phyloP scores from a whole-genome alignment of 2,797 vertebrate genomes.

The Myiothlypis coronata region DNA sequence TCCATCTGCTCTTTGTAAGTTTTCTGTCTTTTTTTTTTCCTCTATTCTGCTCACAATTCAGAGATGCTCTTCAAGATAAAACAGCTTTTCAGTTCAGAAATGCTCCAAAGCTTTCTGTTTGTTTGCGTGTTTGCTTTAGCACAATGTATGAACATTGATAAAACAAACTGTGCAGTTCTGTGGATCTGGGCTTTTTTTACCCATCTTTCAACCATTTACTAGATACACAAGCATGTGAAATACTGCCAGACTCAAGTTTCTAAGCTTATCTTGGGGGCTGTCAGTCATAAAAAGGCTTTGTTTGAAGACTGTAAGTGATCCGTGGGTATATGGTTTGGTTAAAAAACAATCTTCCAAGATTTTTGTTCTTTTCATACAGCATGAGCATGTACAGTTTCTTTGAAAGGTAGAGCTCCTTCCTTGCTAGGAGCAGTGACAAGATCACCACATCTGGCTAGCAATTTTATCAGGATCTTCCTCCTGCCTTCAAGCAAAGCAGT shows the following conservation, averaged over 20 bases:
- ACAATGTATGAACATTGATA: constrained; percentile 50
- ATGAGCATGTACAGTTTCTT: neutral
- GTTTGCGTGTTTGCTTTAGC: constrained; percentile 44
- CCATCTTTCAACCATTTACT: constrained; percentile 45
- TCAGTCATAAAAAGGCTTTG: constrained; percentile 59
- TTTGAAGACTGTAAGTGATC: constrained; percentile 66
- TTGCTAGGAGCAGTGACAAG: constrained; percentile 28
- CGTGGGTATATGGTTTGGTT: constrained; percentile 26
- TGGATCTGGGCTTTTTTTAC: neutral
- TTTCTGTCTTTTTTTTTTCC: neutral
- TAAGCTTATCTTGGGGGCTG: constrained; percentile 62
- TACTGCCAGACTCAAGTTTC: constrained; percentile 66
- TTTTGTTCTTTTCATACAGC: constrained; percentile 37
- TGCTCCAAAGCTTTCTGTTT: constrained; percentile 22
- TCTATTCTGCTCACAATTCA: neutral
- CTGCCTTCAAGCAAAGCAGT: neutral
- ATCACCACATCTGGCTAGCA: constrained; percentile 32
- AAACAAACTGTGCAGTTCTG: constrained; percentile 49
- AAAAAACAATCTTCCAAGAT: constrained; percentile 16
- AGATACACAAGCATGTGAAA: constrained; percentile 48
- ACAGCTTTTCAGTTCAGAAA: constrained; percentile 38
- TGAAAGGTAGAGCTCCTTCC: constrained; percentile 7
- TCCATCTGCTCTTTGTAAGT: neutral
- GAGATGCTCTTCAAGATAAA: constrained; percentile 54
- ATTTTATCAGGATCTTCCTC: neutral